These are phyloP conservation scores for Coptodon bakossiorum DNA, from an alignment of 2,113 vertebrate genomes.

Conservation along the genomic window DNA sequence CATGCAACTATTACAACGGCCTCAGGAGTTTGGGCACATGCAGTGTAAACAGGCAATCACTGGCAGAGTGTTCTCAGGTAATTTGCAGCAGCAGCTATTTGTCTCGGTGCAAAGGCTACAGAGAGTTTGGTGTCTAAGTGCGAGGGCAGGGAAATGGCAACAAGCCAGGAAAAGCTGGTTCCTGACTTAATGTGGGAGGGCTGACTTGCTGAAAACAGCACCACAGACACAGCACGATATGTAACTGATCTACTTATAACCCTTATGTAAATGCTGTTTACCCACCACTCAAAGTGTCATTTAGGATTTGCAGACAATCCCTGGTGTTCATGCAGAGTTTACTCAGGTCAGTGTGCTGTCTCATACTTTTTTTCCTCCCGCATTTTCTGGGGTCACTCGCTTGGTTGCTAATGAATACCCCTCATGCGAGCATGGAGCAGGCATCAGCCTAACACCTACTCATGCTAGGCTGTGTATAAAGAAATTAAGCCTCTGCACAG, in stretches of 20 bases:
- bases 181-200: neutral
- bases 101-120: conserved; percentile 15
- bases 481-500: neutral
- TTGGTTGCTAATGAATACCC: neutral
- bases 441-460: neutral
- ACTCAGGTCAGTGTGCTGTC: neutral
- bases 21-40: neutral
- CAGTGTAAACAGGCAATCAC: conserved; percentile 38
- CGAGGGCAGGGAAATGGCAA: neutral
- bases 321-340: neutral
- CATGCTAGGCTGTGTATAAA: neutral
- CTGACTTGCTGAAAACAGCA: neutral
- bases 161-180: neutral
- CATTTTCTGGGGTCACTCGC: neutral
- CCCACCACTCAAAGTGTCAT: neutral
- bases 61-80: conserved; percentile 26
- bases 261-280: conserved; percentile 8
- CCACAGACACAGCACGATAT: neutral
- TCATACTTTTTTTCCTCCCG: neutral
- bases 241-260: neutral
- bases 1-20: neutral
- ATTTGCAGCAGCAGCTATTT: conserved; percentile 32
- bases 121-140: neutral
- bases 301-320: neutral
- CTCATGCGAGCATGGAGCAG: neutral